A percentile compares a stretch with the other conserved stretches of the same genome.
Evolutionary conservation across 2,797 vertebrate species (phyloP).

Genomic region (Okamejei kenojei): DNA sequence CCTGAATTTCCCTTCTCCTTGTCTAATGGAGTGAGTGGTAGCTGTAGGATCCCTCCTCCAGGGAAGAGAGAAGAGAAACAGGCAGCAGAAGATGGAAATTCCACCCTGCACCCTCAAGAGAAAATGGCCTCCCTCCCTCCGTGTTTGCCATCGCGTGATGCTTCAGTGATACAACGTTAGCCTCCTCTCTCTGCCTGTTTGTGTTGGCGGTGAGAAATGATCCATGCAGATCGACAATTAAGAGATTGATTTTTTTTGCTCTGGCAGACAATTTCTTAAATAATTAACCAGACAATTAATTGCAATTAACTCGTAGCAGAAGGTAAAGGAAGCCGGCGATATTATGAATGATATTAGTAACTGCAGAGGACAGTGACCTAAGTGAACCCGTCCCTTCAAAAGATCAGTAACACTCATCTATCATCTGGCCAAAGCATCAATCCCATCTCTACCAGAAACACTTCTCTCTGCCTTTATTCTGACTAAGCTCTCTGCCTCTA

Average conservation of each 20-base stretch:
- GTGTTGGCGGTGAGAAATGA: neutral
- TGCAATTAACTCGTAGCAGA: neutral
- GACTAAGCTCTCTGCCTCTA: neutral
- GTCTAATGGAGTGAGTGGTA: neutral
- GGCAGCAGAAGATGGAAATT: neutral
- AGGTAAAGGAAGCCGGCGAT: neutral
- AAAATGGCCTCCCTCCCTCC: neutral
- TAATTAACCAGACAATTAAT: slow-evolving; percentile 28
- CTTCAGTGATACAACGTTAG: neutral
- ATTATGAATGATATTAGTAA: neutral
- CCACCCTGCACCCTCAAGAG: neutral
- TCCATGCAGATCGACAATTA: neutral
- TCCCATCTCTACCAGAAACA: neutral
- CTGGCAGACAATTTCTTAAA: slow-evolving; percentile 12
- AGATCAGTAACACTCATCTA: neutral
- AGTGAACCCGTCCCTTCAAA: neutral
- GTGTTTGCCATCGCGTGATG: neutral
- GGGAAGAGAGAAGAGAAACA: no score
- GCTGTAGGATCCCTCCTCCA: neutral
- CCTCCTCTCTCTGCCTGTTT: neutral
- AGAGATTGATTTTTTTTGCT: neutral
- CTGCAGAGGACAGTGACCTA: neutral
- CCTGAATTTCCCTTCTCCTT: neutral
- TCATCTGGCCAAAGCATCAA: neutral
- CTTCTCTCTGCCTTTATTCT: neutral